Percentiles rank a stretch among this genome's conserved stretches.
These are phyloP conservation scores for Sciurus niger DNA, from an alignment of 2,113 vertebrate genomes.

Conservation along the genomic window DNA sequence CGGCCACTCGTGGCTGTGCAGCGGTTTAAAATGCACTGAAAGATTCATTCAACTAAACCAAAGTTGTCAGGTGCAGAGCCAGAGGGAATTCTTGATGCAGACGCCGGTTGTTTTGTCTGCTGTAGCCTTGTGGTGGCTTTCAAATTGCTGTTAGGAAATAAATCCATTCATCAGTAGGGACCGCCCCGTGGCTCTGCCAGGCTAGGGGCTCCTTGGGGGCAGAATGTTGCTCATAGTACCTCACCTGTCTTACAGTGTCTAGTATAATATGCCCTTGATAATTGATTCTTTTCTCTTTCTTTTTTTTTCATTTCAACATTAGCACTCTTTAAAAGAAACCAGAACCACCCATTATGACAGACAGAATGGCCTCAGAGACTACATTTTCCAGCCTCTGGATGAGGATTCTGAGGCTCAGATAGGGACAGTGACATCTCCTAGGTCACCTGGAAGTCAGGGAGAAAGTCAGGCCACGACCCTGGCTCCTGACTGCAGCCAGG, in stretches of 20 bases:
- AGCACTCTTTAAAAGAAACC: not conserved
- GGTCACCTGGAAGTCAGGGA: not conserved
- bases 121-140: conserved; percentile 70
- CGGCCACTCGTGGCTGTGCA: conserved; percentile 73
- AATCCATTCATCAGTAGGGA: conserved; percentile 69
- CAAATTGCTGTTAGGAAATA: conserved; percentile 68
- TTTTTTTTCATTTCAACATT: conserved; percentile 7
- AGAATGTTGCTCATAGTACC: not conserved
- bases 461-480: not conserved
- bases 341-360: not conserved
- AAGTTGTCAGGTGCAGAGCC: conserved; percentile 85
- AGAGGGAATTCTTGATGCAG: conserved; percentile 77
- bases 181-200: not conserved
- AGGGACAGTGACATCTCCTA: not conserved
- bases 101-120: conserved; percentile 72
- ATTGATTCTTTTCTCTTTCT: not conserved
- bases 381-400: not conserved
- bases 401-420: not conserved
- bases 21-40: conserved; percentile 80
- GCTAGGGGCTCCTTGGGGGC: not conserved
- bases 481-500: not conserved
- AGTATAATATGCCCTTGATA: not conserved
- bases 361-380: not conserved
- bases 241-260: conserved; percentile 43
- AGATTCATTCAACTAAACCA: conserved; percentile 83